Conservation (phyloP, 2,113 vertebrate species). For the Junco hyemalis region DNA sequence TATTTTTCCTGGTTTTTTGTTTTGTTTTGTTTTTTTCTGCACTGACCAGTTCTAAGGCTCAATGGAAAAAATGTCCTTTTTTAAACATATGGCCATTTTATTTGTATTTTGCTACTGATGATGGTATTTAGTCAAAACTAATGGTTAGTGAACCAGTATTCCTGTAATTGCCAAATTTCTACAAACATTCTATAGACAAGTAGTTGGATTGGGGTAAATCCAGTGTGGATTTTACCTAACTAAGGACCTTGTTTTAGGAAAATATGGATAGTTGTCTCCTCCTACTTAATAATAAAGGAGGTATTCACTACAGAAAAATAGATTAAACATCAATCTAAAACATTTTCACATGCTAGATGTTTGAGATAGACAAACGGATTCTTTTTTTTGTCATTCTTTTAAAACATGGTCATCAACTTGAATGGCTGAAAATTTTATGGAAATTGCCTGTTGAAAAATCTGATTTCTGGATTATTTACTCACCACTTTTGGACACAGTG, state of each 20-base stretch:
- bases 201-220: not conserved
- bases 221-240: not conserved
- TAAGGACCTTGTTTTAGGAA: not conserved
- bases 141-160: not conserved
- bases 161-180: not conserved
- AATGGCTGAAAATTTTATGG: not conserved
- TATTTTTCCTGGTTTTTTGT: not conserved
- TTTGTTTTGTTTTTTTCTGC: not conserved
- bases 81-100: not conserved
- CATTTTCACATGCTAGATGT: not conserved
- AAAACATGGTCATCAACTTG: not conserved
- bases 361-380: not conserved
- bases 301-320: not conserved
- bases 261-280: not conserved
- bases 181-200: not conserved
- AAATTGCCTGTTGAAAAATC: not conserved
- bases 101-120: not conserved
- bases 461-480: not conserved
- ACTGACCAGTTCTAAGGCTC: not conserved
- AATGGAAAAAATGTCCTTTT: not conserved
- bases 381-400: not conserved
- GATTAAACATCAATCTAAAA: not conserved
- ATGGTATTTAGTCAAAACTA: not conserved
- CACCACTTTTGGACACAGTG: not conserved
- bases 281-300: not conserved